These are phyloP conservation scores for Dicyrtoma fusca DNA, from an alignment of 2,888 invertebrate genomes.

Conservation along the genomic window DNA sequence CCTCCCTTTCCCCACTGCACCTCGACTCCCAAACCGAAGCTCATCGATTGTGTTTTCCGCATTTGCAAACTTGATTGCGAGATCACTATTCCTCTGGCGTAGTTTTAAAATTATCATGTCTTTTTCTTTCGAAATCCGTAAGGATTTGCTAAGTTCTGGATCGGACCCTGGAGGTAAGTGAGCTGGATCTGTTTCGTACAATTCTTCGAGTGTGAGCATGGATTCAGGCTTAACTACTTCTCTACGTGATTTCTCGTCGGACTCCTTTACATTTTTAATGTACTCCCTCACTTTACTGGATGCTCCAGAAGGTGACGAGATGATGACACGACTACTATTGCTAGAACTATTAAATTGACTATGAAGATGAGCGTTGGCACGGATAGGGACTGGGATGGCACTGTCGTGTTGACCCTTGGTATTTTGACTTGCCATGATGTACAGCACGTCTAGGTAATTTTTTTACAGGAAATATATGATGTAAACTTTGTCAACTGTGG, in stretches of 20 bases:
- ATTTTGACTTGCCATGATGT: slow-evolving; percentile 14
- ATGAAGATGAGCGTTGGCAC: too few species aligned
- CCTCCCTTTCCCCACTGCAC: slow-evolving; percentile 18
- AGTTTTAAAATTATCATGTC: slow-evolving; percentile 51
- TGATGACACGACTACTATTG: too few species aligned
- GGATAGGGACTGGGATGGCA: too few species aligned
- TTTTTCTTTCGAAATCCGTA: slow-evolving; percentile 51
- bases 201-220: slow-evolving; percentile 48
- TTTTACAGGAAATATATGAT: background rate
- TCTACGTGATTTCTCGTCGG: slow-evolving; percentile 42
- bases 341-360: too few species aligned
- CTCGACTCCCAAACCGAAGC: slow-evolving; percentile 44
- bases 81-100: slow-evolving; percentile 48
- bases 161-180: background rate
- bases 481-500: background rate
- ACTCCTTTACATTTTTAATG: slow-evolving; percentile 47
- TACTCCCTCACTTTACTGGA: slow-evolving; percentile 51
- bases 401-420: background rate
- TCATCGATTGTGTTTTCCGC: slow-evolving; percentile 54
- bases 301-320: background rate
- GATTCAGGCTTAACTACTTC: slow-evolving; percentile 40
- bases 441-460: background rate
- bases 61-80: slow-evolving; percentile 52
- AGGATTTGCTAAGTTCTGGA: slow-evolving; percentile 37
- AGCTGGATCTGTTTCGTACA: slow-evolving; percentile 47